Percentiles rank a stretch among this genome's conserved stretches.
phyloP scores from a whole-genome alignment of 2,113 vertebrate genomes.

The Ciconia stormi region DNA sequence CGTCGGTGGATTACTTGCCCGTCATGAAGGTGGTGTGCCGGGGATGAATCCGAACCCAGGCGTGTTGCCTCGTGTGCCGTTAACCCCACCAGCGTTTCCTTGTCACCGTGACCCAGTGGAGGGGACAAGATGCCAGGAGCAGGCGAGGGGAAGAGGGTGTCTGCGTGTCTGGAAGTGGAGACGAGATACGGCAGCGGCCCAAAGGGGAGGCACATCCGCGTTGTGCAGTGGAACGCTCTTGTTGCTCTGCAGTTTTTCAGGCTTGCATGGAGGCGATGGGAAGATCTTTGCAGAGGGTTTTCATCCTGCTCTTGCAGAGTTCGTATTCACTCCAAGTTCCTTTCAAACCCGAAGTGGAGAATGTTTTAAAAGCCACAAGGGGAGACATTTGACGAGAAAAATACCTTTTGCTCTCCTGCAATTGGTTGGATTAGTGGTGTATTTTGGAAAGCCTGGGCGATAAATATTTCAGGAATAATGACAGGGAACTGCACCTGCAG shows the following conservation, averaged over 20 bases:
- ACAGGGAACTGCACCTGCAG: not conserved
- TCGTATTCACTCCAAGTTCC: not conserved
- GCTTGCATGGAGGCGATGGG: not conserved
- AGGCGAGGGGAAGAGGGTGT: not conserved
- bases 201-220: fast-evolving
- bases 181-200: no score
- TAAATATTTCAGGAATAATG: not conserved
- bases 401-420: not conserved
- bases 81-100: not conserved
- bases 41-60: not conserved
- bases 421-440: not conserved
- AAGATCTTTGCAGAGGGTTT: not conserved
- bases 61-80: not conserved
- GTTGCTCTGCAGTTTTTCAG: not conserved
- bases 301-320: not conserved
- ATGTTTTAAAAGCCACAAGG: not conserved
- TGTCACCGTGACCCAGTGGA: fast-evolving
- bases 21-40: not conserved
- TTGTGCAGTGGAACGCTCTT: not conserved
- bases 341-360: not conserved
- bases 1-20: fast-evolving
- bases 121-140: not conserved
- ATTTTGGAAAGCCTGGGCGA: not conserved
- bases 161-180: not conserved
- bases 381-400: not conserved